Evolutionary conservation across 1,140 invertebrate species (phyloP), one percentile per base, ranked within the genome.

Genomic region (Vanessa tameamea): DNA sequence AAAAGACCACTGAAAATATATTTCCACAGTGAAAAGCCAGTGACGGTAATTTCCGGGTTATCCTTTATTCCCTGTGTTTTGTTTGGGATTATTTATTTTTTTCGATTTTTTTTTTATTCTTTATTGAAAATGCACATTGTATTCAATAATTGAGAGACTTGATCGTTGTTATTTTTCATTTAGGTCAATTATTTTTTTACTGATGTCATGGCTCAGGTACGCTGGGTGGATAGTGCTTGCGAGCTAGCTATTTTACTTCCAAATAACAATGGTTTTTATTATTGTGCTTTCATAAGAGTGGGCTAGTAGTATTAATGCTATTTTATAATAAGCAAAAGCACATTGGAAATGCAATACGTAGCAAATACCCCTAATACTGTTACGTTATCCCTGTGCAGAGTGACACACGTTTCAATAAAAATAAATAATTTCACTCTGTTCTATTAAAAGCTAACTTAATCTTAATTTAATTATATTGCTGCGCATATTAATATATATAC

Each of bases 1-100:
- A 37, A 71, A 75, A 75, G 14, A 75, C 64, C 69, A 47, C 64
- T 47, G 43, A 63, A 71, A 75, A 75, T 75, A 71, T 75, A 74
- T 71, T 71, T 70, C 23, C 69, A 57, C 26, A 26, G 64, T 59
- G 59, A 53, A 74, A 74, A 69, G 48, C 50, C 57, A 74, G 59
- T 26, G 66, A 64, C 65, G 72, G 47, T 69, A 14, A 74, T 64
- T 69, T 68, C 47, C 57, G 26, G 26, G 57, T 50, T 69, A 48
- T 63, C 47, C 63, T 64, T 48, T 64, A 64, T 48, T 64, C 63
- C 26, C 12, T 2, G 1, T 43, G 57, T 61, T 61, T 61, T 61
- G n/a, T 47, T 20, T 48, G 20, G 16, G 11, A 31, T 31, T 31
- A 31, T 31, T 31, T 31, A 4, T 31, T 16, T 64, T 64, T 64